A percentile compares a stretch with the other conserved stretches of the same genome.
Conservation (phyloP, 2,113 vertebrate genomes). For the Anseranas semipalmata region DNA sequence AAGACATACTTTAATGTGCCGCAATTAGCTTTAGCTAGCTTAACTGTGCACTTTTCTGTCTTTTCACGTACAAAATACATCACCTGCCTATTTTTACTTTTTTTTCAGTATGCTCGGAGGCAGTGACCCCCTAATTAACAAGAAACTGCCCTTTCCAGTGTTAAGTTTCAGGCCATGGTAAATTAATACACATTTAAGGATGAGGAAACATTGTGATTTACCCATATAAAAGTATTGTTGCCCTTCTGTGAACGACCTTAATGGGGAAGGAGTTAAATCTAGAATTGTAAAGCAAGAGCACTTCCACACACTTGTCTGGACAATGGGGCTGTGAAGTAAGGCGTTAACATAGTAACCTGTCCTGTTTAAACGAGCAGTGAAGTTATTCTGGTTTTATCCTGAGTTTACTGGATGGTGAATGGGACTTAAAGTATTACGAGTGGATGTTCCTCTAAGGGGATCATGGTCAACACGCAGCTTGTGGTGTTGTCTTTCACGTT, state of each 20-base stretch:
- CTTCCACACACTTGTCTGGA: conserved; percentile 63
- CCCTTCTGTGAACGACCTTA: conserved; percentile 41
- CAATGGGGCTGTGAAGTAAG: conserved; percentile 4
- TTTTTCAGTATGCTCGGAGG: not conserved
- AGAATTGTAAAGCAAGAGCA: conserved; percentile 56
- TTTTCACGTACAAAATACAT: not conserved
- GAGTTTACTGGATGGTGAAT: conserved; percentile 43
- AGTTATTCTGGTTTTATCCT: conserved; percentile 19
- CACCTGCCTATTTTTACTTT: not conserved
- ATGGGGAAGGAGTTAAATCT: conserved; percentile 22
- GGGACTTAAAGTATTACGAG: not conserved
- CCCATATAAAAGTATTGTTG: conserved; percentile 34
- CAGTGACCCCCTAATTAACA: not conserved
- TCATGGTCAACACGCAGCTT: conserved; percentile 12
- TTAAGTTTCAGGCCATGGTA: not conserved
- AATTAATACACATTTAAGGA: conserved; percentile 20
- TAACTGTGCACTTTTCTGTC: not conserved
- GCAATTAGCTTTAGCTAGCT: not conserved
- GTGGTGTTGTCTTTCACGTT: conserved; percentile 38
- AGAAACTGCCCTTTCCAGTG: not conserved
- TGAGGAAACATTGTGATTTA: not conserved
- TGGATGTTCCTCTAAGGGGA: conserved; percentile 29
- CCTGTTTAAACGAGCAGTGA: conserved; percentile 53
- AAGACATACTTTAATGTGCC: not conserved
- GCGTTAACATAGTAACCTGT: conserved; percentile 22